Evolutionary conservation across 2,888 invertebrate genomes (phyloP), one percentile per base, ranked within the genome.

Genomic region (Hofmannophila pseudospretella): DNA sequence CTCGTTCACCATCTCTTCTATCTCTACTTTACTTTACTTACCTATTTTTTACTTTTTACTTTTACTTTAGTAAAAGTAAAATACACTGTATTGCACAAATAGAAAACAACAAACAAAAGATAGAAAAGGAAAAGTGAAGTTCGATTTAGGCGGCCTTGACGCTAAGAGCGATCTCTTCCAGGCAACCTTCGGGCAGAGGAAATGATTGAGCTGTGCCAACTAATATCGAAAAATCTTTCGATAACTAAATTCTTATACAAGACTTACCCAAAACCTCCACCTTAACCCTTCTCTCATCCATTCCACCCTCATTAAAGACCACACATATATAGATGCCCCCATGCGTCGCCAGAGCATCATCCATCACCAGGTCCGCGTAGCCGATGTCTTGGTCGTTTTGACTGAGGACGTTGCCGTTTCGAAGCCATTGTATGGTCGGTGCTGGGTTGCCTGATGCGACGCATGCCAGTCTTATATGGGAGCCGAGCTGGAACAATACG

Each of bases 341-440:
- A n/a, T 80, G 58, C 0, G 52, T 45, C 0, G 44, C 34, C 7
- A 57, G 52, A 1, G 76, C 67, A 13, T 51, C 47, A n/a, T 61
- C 47, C 2, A 86, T 42, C 1, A 49, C 42, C n/a, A 86, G 49
- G 38, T 82, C 80, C 0, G 75, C 74, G 36, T 76, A 82, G 9
- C 49, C 44, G 1, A 74, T 52, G 1, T 57, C 59, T 13, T 50
- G 47, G 1, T 42, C 12, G 35, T 74, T 77, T 39, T 67, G 54
- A 25, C 61, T 51, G 1, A 71, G 23, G 3, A 58, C 44, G 33
- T 58, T 54, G 7, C 88, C 87, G 41, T 86, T 87, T 39, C 87
- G 84, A 28, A 88, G 68, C 92, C 92, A 93, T 31, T 85, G 80
- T 42, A 92, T 81, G 2, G 67, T 67, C 0, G 91, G 91, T 0